A percentile compares a stretch with the other conserved stretches of the same genome.
Conservation (phyloP, 1,140 invertebrate species). For the Physella acuta region DNA sequence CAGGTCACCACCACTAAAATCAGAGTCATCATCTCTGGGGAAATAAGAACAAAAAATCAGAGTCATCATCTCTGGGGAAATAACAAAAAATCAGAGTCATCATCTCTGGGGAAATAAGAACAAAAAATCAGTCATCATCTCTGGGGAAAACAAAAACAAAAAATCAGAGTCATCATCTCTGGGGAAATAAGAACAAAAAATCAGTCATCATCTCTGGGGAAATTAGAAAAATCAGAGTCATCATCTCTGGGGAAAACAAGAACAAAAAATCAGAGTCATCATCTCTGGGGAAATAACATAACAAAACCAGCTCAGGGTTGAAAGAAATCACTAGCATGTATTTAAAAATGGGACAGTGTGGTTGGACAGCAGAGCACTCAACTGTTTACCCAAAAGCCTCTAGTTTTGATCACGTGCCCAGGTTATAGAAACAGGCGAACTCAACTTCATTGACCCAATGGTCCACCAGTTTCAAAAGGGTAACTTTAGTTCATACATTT, state of each 20-base stretch:
- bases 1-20: constrained; percentile 33
- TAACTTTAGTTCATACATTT: too few relatives aligned
- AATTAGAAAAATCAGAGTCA: background rate
- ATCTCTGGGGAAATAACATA: background rate
- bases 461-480: too few relatives aligned
- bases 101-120: background rate
- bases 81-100: background rate
- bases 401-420: too few relatives aligned
- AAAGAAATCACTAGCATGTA: too few relatives aligned
- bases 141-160: background rate
- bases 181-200: background rate
- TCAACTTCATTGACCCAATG: too few relatives aligned
- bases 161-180: background rate
- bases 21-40: constrained; percentile 31
- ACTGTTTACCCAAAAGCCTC: too few relatives aligned
- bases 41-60: background rate
- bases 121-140: background rate
- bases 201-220: background rate
- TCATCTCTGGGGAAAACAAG: background rate
- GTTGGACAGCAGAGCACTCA: too few relatives aligned
- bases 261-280: background rate
- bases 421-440: too few relatives aligned
- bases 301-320: background rate
- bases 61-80: background rate
- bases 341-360: too few relatives aligned